Evolutionary conservation across 2,888 invertebrate species (phyloP), one percentile per base, ranked within the genome.

Genomic region (Archaeoteleia sp.): DNA sequence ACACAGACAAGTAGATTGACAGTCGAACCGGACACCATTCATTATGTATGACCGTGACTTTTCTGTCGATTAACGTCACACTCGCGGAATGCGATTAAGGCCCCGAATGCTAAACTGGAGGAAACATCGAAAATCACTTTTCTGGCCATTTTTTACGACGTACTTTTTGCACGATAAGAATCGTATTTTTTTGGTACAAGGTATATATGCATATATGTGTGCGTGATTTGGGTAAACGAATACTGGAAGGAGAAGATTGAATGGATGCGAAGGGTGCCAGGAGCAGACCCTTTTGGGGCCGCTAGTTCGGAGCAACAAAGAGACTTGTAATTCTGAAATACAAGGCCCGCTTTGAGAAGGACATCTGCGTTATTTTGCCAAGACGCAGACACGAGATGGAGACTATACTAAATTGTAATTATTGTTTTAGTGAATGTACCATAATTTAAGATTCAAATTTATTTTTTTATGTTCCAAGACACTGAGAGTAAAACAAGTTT

Each of bases 361-460:
- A 43, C 51, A 42, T 57, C 48, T 40, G 58, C 39, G 10, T 40
- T 39, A 45, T 35, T 48, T 51, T 54, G 48, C 32, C 32, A n/a
- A n/a, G 20, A 35, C 34, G 13, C 29, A 29, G 42, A 48, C 6
- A 40, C 63, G 67, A 55, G 65, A 77, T 78, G 78, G 77, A 77
- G 69, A 74, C 78, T 66, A 76, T 78, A 72, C 58, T 78, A 55
- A 78, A 78, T 73, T 78, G 78, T 78, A 78, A 78, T 75, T 61
- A 57, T 17, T 13, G 51, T 42, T 40, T 30, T 46, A 34, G 60
- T 46, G 39, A 34, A 55, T 46, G 39, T 55, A 45, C 7, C 20
- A 6, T 6, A 14, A 43, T n/a, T 48, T 65, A 70, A 71, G 62
- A 35, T 35, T 34, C 42, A 45, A 35, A 39, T 32, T 46, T 5